phyloP scores from a whole-genome alignment of 2,113 vertebrate genomes.

The Forbesichthys agassizii region DNA sequence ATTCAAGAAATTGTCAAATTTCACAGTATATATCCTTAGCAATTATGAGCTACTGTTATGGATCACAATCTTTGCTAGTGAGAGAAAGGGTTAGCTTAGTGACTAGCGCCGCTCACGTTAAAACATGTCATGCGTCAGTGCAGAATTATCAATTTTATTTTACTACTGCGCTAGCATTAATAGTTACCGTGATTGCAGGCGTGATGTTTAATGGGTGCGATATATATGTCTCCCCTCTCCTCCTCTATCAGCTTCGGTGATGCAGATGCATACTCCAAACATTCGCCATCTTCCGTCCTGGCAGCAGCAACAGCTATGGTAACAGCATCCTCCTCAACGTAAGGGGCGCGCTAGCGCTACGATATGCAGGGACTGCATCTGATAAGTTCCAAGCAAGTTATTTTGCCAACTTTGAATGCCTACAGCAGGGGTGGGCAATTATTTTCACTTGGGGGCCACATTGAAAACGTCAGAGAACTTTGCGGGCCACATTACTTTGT shows the following conservation, averaged over 20 bases:
- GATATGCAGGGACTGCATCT: background rate
- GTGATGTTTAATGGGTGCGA: slow-evolving; percentile 22
- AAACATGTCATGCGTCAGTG: background rate
- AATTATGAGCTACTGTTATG: slow-evolving; percentile 34
- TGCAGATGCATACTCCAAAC: slow-evolving; percentile 65
- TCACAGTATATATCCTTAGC: slow-evolving; percentile 7
- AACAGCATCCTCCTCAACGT: slow-evolving; percentile 44
- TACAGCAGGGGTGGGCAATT: too few relatives aligned
- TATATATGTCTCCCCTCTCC: slow-evolving; percentile 31
- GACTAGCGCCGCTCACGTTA: slow-evolving; percentile 23
- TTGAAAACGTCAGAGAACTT: too few relatives aligned
- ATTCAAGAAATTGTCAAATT: background rate
- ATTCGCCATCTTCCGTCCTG: slow-evolving; percentile 77
- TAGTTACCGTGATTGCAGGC: slow-evolving; percentile 54
- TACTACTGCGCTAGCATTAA: background rate
- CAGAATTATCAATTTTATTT: slow-evolving; percentile 5
- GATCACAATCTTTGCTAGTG: slow-evolving; percentile 59
- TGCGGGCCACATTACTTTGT: too few relatives aligned
- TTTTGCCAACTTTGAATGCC: too few relatives aligned
- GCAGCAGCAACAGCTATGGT: background rate
- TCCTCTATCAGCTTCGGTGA: slow-evolving; percentile 72
- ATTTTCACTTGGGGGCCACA: too few relatives aligned
- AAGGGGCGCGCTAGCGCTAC: background rate
- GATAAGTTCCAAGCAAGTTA: background rate
- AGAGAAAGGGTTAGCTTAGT: slow-evolving; percentile 14